Evolutionary conservation across 2,797 vertebrate species (phyloP).

Genomic region (Trachops cirrhosus): DNA sequence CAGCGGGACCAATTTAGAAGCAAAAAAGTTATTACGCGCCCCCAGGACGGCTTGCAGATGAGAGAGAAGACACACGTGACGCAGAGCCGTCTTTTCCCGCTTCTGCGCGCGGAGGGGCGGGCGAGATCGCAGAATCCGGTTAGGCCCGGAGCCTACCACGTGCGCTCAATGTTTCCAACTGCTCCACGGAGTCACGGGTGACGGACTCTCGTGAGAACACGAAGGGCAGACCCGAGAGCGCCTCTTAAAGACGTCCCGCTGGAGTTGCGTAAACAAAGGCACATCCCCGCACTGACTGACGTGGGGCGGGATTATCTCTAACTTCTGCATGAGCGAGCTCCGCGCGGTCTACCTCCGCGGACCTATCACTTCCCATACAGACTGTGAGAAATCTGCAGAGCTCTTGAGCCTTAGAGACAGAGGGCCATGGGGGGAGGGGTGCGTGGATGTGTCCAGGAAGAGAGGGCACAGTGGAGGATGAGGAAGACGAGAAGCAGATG

Average conservation of each 20-base stretch:
- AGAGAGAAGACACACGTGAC: no score
- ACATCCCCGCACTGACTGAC: neutral
- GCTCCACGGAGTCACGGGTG: neutral
- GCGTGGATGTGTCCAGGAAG: neutral
- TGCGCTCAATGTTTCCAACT: neutral
- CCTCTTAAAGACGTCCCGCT: neutral
- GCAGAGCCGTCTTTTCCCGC: no score
- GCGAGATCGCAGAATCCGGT: no score
- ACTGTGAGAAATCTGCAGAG: neutral
- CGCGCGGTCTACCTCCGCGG: neutral
- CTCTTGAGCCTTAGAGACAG: neutral
- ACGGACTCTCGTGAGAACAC: neutral
- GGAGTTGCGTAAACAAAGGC: neutral
- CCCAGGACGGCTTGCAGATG: no score
- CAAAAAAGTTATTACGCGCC: no score
- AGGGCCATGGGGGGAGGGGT: neutral
- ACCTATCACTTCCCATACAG: no score
- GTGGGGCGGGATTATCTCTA: neutral
- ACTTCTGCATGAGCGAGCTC: neutral
- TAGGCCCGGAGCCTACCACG: no score
- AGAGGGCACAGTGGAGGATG: neutral
- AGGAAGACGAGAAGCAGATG: neutral
- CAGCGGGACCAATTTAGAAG: no score
- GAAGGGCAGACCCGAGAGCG: neutral
- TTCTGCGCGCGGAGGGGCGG: no score